Evolutionary conservation across 2,888 invertebrate species (phyloP), one percentile per base, ranked within the genome.

Genomic region (Dynastes maya): DNA sequence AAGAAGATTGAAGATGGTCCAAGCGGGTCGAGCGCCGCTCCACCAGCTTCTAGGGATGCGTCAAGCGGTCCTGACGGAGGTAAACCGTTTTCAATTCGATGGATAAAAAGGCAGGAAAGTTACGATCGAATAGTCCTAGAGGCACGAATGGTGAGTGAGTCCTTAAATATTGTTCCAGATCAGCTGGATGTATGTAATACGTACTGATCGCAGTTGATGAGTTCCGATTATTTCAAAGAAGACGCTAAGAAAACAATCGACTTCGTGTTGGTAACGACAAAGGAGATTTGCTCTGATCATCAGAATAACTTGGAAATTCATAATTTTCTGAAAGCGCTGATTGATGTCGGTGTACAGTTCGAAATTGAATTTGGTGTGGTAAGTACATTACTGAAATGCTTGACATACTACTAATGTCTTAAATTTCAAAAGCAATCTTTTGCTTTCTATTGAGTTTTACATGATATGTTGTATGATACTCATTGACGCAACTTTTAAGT

Each of bases 281-380:
- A 82, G 40, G 29, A 74, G 11, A 40, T 74, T 27, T 80, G 80
- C 79, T 13, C 78, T 58, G n/a, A 79, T 67, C 64, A 77, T 68
- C 58, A 83, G 80, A 67, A 81, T 29, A 32, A 77, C 78, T 8
- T 6, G 11, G 79, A 81, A 53, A 82, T 83, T 45, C 78, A 82
- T 45, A 82, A 78, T 32, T 88, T 83, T 77, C 77, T 87, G 8
- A 78, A 83, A 22, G 86, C 84, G 77, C 80, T 85, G 13, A 78
- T 84, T 51, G 83, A 82, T 70, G 72, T 83, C 16, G 87, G 87
- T 1, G 81, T 88, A n/a, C 80, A 85, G 76, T n/a, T 85, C 9
- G 86, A 86, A 81, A 74, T 74, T 8, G 84, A 82, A 61, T 53
- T 64, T n/a, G 84, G 84, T 45, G 75, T 80, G 76, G 86, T 86